A percentile compares a stretch with the other conserved stretches of the same genome.
Conservation (phyloP, 1,140 invertebrate genomes). For the Habropoda laboriosa region DNA sequence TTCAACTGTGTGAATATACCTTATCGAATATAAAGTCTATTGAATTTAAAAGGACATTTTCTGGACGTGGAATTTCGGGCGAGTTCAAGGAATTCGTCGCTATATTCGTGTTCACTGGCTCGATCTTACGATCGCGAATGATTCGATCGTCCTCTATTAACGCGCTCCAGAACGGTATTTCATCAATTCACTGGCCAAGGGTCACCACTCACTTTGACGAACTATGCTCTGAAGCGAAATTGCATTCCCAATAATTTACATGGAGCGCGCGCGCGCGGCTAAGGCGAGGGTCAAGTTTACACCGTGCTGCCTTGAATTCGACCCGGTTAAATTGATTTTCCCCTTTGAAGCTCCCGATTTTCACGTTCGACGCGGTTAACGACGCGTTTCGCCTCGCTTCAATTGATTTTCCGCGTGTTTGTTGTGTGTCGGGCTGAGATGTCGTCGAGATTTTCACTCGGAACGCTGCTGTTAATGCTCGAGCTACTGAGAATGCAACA, state of each 20-base stretch:
- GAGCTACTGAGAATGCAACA: too few species aligned
- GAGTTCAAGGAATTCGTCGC: neutral
- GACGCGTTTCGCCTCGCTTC: neutral
- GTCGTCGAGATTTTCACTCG: slow-evolving; percentile 2
- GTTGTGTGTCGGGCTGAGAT: neutral
- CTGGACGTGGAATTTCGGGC: too few species aligned
- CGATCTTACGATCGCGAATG: neutral
- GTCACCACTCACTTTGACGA: slow-evolving; percentile 17
- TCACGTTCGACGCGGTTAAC: neutral
- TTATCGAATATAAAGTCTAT: too few species aligned
- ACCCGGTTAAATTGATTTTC: neutral
- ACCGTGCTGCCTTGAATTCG: neutral
- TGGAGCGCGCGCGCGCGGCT: neutral
- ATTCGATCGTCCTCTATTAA: slow-evolving; percentile 19
- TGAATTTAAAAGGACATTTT: too few species aligned
- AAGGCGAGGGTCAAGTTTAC: neutral
- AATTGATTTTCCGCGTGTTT: neutral
- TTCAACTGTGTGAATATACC: too few species aligned
- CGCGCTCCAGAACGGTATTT: neutral
- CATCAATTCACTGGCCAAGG: neutral
- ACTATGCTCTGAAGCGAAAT: neutral
- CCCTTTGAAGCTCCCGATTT: neutral
- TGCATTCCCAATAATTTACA: slow-evolving; percentile 43
- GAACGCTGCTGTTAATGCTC: too few species aligned
- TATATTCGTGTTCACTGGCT: neutral